Evolutionary conservation across 2,888 invertebrate species (phyloP).

Genomic region (Leuctra nigra): DNA sequence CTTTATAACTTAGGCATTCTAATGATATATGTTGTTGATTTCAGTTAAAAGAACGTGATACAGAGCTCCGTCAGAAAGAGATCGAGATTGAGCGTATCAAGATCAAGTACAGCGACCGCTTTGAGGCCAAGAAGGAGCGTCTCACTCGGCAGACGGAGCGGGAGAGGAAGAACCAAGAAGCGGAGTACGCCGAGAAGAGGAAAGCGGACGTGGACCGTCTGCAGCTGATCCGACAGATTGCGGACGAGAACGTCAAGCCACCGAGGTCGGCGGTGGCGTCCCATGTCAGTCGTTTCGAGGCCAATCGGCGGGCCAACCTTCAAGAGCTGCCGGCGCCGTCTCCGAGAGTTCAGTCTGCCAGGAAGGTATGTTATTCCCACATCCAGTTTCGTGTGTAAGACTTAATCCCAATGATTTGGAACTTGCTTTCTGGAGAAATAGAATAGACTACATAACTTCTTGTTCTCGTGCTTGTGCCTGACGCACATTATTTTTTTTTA

Average conservation of each 20-base stretch:
- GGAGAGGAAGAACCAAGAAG: conserved; percentile 52
- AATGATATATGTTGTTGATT: not conserved
- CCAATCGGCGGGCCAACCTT: not conserved
- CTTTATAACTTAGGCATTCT: no score
- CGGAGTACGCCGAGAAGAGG: no score
- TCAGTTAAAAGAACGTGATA: conserved; percentile 44
- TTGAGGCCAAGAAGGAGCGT: conserved; percentile 69
- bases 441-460: no score
- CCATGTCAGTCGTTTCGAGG: not conserved
- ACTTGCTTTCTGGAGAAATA: no score
- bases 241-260: conserved; percentile 40
- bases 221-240: no score
- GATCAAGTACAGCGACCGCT: conserved; percentile 42
- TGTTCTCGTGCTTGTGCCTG: no score
- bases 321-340: not conserved
- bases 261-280: conserved; percentile 21
- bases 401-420: no score
- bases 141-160: conserved; percentile 61
- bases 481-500: no score
- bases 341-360: not conserved
- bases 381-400: no score
- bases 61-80: conserved; percentile 43
- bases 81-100: conserved; percentile 48
- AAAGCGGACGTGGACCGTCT: no score
- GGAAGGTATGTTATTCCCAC: not conserved